phyloP scores from a whole-genome alignment of 2,113 vertebrate genomes.

The Diadophis punctatus region DNA sequence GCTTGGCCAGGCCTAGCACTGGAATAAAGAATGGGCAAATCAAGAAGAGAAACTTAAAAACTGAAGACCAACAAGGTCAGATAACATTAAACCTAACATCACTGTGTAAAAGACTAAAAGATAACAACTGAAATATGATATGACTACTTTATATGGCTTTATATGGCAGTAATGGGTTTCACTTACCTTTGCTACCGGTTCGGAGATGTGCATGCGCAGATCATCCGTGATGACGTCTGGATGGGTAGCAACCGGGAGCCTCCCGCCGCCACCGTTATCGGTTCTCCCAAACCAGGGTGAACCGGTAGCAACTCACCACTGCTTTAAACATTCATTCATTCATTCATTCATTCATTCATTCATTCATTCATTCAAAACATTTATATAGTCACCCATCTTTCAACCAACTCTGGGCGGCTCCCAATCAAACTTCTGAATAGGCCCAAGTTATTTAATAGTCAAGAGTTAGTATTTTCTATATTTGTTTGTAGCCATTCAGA shows the following conservation, averaged over 20 bases:
- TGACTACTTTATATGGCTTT: not conserved
- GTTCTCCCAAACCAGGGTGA: too few species aligned
- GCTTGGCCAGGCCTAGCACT: not conserved
- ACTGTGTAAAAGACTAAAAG: not conserved
- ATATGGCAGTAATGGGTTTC: too few species aligned
- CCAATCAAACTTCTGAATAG: not conserved
- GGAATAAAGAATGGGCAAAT: not conserved
- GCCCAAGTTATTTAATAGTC: not conserved
- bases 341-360: too few species aligned
- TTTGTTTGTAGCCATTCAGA: not conserved
- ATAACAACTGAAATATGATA: not conserved
- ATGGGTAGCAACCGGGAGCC: too few species aligned
- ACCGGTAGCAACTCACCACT: too few species aligned
- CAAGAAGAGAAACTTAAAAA: not conserved
- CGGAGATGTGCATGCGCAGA: too few species aligned
- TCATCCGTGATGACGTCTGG: too few species aligned
- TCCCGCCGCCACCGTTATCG: too few species aligned
- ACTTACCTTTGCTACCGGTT: too few species aligned
- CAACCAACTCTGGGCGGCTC: not conserved
- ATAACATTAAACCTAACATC: not conserved
- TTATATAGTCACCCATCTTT: too few species aligned
- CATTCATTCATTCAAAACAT: too few species aligned
- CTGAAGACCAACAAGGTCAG: not conserved
- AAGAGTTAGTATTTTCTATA: not conserved
- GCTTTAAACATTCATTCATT: too few species aligned